Percentiles rank a stretch among this genome's conserved stretches.
These are phyloP conservation scores for Tauraco erythrolophus DNA, from an alignment of 2,113 vertebrate genomes.

Conservation along the genomic window DNA sequence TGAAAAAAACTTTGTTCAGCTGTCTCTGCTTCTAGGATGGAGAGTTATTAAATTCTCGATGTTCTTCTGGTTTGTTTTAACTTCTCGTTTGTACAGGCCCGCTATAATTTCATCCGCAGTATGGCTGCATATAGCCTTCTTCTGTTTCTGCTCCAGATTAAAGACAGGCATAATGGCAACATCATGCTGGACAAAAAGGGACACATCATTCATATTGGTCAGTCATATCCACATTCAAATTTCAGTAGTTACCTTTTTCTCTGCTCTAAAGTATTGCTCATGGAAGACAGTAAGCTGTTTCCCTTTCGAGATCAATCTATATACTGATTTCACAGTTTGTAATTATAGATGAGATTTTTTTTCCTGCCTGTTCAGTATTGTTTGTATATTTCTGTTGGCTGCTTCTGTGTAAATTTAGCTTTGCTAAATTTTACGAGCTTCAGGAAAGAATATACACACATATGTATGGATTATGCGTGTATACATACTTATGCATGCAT, in stretches of 20 bases:
- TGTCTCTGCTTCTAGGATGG: not conserved
- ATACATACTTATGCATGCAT: not conserved
- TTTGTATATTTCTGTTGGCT: not conserved
- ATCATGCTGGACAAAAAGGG: conserved; percentile 98
- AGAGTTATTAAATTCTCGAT: not conserved
- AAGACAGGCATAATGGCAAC: conserved; percentile 97
- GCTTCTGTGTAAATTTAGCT: not conserved
- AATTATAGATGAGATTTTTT: not conserved
- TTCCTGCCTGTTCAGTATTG: not conserved
- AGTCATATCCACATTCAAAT: conserved; percentile 34
- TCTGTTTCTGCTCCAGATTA: conserved; percentile 96
- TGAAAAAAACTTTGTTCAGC: not conserved
- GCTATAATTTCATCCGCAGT: conserved; percentile 98
- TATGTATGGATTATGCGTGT: not conserved
- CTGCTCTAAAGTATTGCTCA: not conserved
- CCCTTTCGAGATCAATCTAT: not conserved
- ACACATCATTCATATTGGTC: conserved; percentile 96
- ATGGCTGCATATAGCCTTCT: conserved; percentile 98
- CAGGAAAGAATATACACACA: not conserved
- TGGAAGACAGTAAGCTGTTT: not conserved
- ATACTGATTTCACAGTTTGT: not conserved
- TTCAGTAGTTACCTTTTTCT: not conserved
- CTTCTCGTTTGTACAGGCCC: conserved; percentile 79
- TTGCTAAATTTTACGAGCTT: not conserved
- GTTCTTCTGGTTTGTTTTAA: not conserved